These are phyloP conservation scores for Micrasema longulum DNA, from an alignment of 1,140 invertebrate species.

Conservation along the genomic window DNA sequence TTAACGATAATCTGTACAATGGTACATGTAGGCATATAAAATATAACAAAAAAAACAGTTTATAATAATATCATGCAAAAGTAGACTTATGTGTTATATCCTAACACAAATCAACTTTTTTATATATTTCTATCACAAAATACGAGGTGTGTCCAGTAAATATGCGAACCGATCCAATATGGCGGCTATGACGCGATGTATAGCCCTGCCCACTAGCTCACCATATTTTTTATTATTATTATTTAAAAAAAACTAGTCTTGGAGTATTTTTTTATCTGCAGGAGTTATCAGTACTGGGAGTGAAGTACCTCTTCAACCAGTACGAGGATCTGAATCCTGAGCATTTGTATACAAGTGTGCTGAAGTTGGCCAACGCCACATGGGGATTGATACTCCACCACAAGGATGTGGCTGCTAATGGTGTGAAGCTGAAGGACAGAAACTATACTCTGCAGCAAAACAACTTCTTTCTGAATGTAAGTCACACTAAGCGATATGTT, in stretches of 20 bases:
- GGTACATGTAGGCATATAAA: too few species aligned
- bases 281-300: slow-evolving; percentile 28
- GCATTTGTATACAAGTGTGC: slow-evolving; percentile 11
- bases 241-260: too few species aligned
- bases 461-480: slow-evolving; percentile 51
- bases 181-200: too few species aligned
- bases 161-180: background rate
- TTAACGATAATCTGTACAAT: too few species aligned
- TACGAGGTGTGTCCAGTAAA: background rate
- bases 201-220: background rate
- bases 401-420: slow-evolving; percentile 46
- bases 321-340: slow-evolving; percentile 31
- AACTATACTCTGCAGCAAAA: slow-evolving; percentile 52
- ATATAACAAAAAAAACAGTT: too few species aligned
- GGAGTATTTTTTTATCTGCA: slow-evolving; percentile 23
- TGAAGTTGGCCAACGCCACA: slow-evolving; percentile 43
- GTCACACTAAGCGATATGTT: too few species aligned
- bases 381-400: slow-evolving; percentile 48
- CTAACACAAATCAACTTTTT: too few species aligned
- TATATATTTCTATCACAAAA: background rate
- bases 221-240: background rate
- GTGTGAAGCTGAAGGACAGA: slow-evolving; percentile 41
- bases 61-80: too few species aligned
- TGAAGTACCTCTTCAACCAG: slow-evolving; percentile 32
- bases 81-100: background rate